phyloP scores from a whole-genome alignment of 2,113 vertebrate genomes.

The Brachypteracias leptosomus region DNA sequence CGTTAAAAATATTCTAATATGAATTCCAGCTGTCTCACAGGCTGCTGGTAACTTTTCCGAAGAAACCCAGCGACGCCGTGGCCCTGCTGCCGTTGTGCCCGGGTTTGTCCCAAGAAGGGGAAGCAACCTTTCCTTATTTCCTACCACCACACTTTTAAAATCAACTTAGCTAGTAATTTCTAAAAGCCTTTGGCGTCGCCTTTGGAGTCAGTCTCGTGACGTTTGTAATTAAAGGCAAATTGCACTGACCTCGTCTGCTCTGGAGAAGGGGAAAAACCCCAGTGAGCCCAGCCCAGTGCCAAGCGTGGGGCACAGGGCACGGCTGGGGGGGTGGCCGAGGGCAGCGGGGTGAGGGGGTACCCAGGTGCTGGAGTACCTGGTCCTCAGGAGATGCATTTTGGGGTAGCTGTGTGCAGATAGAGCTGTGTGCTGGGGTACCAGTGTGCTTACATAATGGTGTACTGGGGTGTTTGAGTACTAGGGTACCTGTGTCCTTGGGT shows the following conservation, averaged over 20 bases:
- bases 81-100: accelerated
- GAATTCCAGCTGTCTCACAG: slow-evolving; percentile 41
- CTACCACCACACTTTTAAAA: not conserved
- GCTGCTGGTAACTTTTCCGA: not conserved
- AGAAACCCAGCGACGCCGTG: not conserved
- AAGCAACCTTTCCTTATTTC: not conserved
- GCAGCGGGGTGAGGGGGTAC: not conserved
- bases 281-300: accelerated
- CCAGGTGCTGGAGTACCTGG: no score
- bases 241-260: not conserved
- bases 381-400: not conserved
- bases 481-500: not conserved
- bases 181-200: not conserved
- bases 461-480: not conserved
- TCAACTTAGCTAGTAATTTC: not conserved
- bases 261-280: accelerated
- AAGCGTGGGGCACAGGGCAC: accelerated
- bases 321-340: accelerated
- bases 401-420: not conserved
- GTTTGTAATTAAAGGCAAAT: not conserved
- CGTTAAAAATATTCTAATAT: slow-evolving; percentile 53
- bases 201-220: not conserved
- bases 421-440: not conserved
- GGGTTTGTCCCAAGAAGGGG: not conserved
- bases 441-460: not conserved